A percentile compares a stretch with the other conserved stretches of the same genome.
phyloP scores from a whole-genome alignment of 92 coral and sea anemone genomes.

The Micromussa lordhowensis region DNA sequence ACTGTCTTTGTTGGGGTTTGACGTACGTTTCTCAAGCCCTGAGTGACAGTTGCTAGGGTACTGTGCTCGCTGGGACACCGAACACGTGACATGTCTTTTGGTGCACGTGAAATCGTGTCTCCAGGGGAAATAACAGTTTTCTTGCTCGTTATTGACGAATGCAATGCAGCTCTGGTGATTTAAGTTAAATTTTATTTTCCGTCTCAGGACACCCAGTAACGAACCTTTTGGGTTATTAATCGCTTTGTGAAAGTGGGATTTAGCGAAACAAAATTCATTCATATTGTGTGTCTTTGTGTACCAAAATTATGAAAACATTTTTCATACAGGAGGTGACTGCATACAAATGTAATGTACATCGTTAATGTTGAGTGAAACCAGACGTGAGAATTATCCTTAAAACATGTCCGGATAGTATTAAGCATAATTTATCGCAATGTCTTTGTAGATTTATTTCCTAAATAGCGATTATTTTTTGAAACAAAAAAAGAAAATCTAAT shows the following conservation, averaged over 20 bases:
- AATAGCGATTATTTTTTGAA: conserved; percentile 37
- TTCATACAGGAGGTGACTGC: not conserved
- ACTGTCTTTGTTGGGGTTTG: too few relatives aligned
- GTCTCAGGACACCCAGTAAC: not conserved
- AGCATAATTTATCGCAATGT: not conserved
- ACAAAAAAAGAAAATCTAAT: conserved; percentile 11
- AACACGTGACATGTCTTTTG: not conserved
- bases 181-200: not conserved
- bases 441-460: conserved; percentile 14
- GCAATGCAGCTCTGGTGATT: not conserved
- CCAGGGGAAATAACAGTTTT: not conserved
- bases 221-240: not conserved
- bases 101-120: not conserved
- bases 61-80: not conserved
- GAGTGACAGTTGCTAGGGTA: not conserved
- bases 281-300: not conserved
- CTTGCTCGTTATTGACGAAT: not conserved
- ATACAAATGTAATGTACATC: not conserved
- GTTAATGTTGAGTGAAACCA: not conserved
- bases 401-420: not conserved
- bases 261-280: not conserved
- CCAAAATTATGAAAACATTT: not conserved
- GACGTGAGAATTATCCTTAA: not conserved
- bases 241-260: conserved; percentile 4
- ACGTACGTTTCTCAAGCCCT: not conserved